These are phyloP conservation scores for Drosophila imparisetae DNA, from an alignment of 2,888 invertebrate species.

Conservation along the genomic window DNA sequence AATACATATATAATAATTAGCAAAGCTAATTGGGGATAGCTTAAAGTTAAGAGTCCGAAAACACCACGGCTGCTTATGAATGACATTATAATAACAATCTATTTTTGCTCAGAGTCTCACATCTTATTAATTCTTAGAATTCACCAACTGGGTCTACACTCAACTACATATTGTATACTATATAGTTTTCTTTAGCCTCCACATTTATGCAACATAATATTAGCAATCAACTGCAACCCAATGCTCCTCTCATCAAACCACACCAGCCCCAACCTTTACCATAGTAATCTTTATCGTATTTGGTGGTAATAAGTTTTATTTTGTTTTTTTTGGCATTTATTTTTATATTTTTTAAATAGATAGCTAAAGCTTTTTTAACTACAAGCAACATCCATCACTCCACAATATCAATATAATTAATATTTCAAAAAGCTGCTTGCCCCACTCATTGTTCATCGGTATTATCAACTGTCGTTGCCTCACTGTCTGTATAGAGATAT, in stretches of 20 bases:
- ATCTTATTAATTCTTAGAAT: too few relatives aligned
- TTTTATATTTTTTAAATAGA: not conserved
- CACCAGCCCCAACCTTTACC: not conserved
- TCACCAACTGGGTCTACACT: too few relatives aligned
- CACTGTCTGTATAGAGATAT: constrained; percentile 20
- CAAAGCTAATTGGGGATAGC: too few relatives aligned
- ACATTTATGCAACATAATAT: not conserved
- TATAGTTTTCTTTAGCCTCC: too few relatives aligned
- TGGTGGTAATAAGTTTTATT: not conserved
- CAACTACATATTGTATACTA: too few relatives aligned
- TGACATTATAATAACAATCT: too few relatives aligned
- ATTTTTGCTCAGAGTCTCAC: too few relatives aligned
- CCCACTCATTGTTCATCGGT: constrained; percentile 25
- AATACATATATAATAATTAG: too few relatives aligned
- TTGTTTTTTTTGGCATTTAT: not conserved
- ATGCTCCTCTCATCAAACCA: not conserved
- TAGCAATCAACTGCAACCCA: not conserved
- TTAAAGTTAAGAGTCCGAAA: too few relatives aligned
- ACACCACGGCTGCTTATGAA: too few relatives aligned
- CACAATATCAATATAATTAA: not conserved
- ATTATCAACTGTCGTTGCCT: constrained; percentile 24
- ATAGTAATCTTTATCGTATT: not conserved
- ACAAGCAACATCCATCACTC: not conserved
- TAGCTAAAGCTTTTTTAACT: not conserved
- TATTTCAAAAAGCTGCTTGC: not conserved